Base-by-base conservation (phyloP, 2,113 vertebrate genomes). In the Haemorhous mexicanus region DNA sequence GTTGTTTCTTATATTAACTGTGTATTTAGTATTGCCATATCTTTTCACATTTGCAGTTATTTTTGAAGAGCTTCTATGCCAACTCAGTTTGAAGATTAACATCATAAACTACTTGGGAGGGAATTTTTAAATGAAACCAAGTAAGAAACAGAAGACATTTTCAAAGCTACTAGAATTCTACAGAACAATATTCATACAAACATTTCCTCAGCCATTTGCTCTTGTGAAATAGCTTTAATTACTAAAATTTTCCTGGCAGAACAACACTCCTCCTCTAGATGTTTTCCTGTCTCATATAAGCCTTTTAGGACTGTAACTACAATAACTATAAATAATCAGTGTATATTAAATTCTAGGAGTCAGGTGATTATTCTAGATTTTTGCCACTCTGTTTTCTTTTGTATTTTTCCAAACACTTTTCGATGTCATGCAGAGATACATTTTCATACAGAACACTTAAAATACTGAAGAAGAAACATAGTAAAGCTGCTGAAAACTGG, bases 161-260 rank as follows among this genome's bases (percentile, higher is more conserved):
- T 91, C 74, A 90, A 88, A 94, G 78, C 75, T 92, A 74, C 41
- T 62, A 41, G 59, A 92, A 68, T 76, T 92, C 63, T 83, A 85
- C 55, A 84, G 73, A 93, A 63, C 7, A 52, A 37, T 62, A 44
- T 52, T 93, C 44, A 76, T 35, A 53, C 20, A 90, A 93, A 87
- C 22, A 73, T 27, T 61, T 83, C 55, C n/a, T 87, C 67, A 53
- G 30, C 76, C 35, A 87, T 63, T 76, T 82, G 53, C 37, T 90
- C 58, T 90, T 96, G 58, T 91, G 78, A 91, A 95, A 96, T 26
- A 82, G 49, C n/a, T 76, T 79, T 76, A 87, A 94, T 92, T 75
- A 82, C 64, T 84, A 84, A 59, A 89, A 62, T 72, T 91, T 89
- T 94, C 80, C 56, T 89, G 93, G 81, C 73, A 96, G 52, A 80